Evolutionary conservation across 2,888 invertebrate genomes (phyloP).

Genomic region (Electrophaes corylata): DNA sequence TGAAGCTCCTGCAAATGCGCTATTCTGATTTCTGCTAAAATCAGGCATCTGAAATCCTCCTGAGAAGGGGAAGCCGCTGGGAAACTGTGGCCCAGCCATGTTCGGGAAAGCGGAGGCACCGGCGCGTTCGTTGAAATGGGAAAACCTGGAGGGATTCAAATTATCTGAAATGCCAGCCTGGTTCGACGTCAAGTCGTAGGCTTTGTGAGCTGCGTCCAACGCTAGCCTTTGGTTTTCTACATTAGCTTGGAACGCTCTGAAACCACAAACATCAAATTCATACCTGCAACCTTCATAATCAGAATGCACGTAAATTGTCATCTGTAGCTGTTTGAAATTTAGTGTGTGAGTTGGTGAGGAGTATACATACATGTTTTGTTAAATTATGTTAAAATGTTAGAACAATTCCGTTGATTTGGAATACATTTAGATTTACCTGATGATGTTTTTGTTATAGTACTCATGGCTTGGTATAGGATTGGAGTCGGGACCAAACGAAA

Average conservation of each 20-base stretch:
- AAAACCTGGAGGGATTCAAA: constrained; percentile 63
- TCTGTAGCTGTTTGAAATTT: constrained; percentile 24
- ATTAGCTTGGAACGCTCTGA: constrained; percentile 68
- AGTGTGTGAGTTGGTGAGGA: constrained; percentile 17
- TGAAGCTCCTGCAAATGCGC: constrained; percentile 80
- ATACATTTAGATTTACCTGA: constrained; percentile 16
- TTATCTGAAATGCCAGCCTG: constrained; percentile 58
- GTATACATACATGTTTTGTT: neutral
- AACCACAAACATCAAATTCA: constrained; percentile 44
- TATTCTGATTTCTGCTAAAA: constrained; percentile 36
- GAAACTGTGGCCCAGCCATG: constrained; percentile 17
- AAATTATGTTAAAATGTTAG: neutral
- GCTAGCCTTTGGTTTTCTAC: constrained; percentile 66
- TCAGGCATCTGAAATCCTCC: constrained; percentile 43
- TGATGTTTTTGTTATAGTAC: constrained; percentile 2
- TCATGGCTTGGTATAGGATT: constrained; percentile 9
- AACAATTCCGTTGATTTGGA: neutral
- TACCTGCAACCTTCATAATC: constrained; percentile 1
- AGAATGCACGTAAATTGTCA: neutral
- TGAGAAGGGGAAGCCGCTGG: constrained; percentile 37
- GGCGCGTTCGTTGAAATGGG: constrained; percentile 19
- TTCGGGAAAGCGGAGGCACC: constrained; percentile 39
- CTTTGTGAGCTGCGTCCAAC: constrained; percentile 68
- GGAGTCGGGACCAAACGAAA: neutral
- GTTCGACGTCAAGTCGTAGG: constrained; percentile 70